Base-by-base conservation (phyloP, 2,888 invertebrate species). In the Limnephilus lunatus region DNA sequence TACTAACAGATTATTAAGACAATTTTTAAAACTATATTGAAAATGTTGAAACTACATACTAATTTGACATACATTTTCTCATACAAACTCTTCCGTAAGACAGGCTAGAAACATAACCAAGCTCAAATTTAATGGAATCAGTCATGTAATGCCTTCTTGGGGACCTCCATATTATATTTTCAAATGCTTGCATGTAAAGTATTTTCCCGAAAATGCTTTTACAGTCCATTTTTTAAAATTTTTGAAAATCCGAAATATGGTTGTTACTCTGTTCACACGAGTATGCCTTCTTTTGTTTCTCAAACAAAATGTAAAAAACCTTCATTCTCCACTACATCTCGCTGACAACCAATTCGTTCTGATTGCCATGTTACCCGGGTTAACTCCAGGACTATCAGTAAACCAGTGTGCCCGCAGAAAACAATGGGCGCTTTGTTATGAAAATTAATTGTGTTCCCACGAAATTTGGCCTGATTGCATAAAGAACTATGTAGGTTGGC, bases 381-480 rank as follows among this genome's bases (percentile, higher is more conserved):
- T 44, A 35, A 85, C 39, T 85, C 39, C 25, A 44, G 44, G 85
- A 44, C 39, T 44, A 85, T 25, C n/a, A 35, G 19, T 44, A 44
- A 25, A 11, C 25, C 80, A 35, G 68, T 68, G n/a, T 2, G 85
- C 85, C 39, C 88, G 68, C 68, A 12, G 88, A 32, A 35, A 32
- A 88, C 88, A 88, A 88, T 32, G n/a, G 35, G 39, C 32, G 80
- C 80, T 68, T 88, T 88, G 88, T 88, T 31, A 80, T 68, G 68
- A 88, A 68, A 88, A 88, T 88, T 88, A 68, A 88, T 80, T 88
- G 87, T 53, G n/a, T 68, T 88, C 68, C 19, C 30, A 31, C 44
- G 32, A 31, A 86, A 86, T 86, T 86, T 53, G 14, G 48, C 15
- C 30, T 53, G 31, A 44, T 86, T 86, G 31, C 48, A 86, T 15